Percentiles rank a stretch among this genome's conserved stretches.
Evolutionary conservation across 2,797 vertebrate genomes (phyloP).

Genomic region (Coendou prehensilis): DNA sequence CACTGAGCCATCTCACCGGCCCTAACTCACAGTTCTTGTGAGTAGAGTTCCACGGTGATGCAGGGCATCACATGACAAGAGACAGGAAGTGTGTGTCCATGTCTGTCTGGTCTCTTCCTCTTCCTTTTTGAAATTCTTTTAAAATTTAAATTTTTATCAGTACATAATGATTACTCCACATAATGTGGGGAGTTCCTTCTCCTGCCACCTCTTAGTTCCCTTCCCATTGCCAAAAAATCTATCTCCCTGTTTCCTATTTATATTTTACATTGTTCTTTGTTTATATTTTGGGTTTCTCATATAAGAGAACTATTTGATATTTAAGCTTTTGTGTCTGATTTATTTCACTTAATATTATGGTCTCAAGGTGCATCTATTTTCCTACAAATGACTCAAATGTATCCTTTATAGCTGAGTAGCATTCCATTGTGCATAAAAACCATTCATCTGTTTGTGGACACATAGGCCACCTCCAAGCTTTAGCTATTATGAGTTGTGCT

Average conservation of each 20-base stretch:
- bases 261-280: not conserved
- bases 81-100: not conserved
- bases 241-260: not conserved
- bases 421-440: not conserved
- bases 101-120: not conserved
- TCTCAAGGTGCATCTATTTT: not conserved
- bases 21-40: not conserved
- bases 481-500: not conserved
- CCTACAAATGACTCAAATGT: not conserved
- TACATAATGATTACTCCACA: not conserved
- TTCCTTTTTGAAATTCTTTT: not conserved
- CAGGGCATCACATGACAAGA: not conserved
- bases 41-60: not conserved
- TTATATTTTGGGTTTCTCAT: not conserved
- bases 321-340: not conserved
- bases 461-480: not conserved
- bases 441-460: not conserved
- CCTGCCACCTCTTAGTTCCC: not conserved
- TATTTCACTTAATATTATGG: not conserved
- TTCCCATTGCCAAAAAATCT: not conserved
- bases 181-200: not conserved
- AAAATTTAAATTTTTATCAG: not conserved
- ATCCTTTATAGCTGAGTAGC: not conserved
- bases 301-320: not conserved
- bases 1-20: no score